Percentiles rank a stretch among this genome's conserved stretches.
Conservation (phyloP, 1,140 invertebrate species). For the Pseudomyrmex dendroicus region DNA sequence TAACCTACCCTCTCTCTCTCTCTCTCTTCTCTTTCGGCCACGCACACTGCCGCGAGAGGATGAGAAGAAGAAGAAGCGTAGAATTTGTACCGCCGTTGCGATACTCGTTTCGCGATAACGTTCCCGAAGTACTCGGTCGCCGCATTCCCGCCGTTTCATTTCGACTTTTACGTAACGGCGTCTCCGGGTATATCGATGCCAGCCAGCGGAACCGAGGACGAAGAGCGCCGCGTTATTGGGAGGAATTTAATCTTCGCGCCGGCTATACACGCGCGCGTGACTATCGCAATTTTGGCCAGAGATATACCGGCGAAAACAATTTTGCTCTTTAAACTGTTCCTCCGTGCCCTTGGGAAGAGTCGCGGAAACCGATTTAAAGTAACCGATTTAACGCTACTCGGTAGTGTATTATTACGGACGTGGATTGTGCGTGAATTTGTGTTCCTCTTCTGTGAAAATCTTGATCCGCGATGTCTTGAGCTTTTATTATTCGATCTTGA, state of each 20-base stretch:
- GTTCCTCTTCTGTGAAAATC: too few relatives aligned
- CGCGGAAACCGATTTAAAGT: neutral
- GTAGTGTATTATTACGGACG: neutral
- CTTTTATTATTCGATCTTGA: neutral
- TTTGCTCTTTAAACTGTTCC: slow-evolving; percentile 32
- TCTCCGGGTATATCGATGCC: slow-evolving; percentile 64
- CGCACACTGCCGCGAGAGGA: slow-evolving; percentile 1
- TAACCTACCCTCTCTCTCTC: too few relatives aligned
- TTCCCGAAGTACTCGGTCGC: slow-evolving; percentile 63
- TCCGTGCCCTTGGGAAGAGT: neutral
- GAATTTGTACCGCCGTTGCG: slow-evolving; percentile 70
- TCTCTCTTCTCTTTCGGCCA: slow-evolving; percentile 11
- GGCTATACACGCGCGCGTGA: slow-evolving; percentile 51
- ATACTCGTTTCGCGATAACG: slow-evolving; percentile 74
- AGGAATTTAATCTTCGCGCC: slow-evolving; percentile 68
- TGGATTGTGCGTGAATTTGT: neutral
- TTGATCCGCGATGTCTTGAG: too few relatives aligned
- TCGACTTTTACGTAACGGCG: slow-evolving; percentile 61
- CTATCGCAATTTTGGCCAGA: slow-evolving; percentile 15
- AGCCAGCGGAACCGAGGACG: slow-evolving; percentile 25
- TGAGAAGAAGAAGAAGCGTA: slow-evolving; percentile 51
- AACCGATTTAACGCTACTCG: slow-evolving; percentile 1
- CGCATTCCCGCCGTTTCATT: slow-evolving; percentile 78
- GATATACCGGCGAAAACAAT: slow-evolving; percentile 35
- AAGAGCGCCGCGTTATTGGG: slow-evolving; percentile 58